Base-by-base conservation (phyloP, 2,797 vertebrate species). In the Ptychadena robeensis region DNA sequence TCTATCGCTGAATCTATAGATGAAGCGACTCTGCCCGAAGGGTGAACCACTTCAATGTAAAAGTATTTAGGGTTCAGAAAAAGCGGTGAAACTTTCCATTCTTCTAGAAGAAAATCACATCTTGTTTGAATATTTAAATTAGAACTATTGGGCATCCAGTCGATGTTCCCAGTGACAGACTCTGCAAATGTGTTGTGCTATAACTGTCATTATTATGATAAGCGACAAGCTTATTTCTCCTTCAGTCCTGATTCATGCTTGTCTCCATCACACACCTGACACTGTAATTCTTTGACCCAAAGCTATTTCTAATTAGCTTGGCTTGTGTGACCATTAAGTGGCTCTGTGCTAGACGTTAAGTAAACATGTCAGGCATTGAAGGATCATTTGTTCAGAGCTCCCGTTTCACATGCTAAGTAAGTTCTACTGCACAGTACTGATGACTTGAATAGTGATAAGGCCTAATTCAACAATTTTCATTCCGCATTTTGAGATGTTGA, bases 351-450 rank as follows among this genome's bases (percentile, higher is more conserved):
- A 82, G 80, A 82, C 28, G 80, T 82, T 82, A 82, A 82, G 80
- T 82, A 82, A 77, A 77, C 81, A 77, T 82, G 81, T 77, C 81
- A 82, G 81, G 66, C 81, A 76, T 69, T 77, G 73, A 82, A 71
- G 57, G 67, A 77, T 82, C 81, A 82, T 77, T 82, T 77, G 81
- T 70, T 77, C 44, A 30, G 66, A 40, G 44, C 59, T 73, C 53
- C 66, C 69, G 65, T 61, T 76, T 76, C 53, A 31, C 81, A 82
- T 82, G 73, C 67, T 71, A 77, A 82, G 57, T 82, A 73, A 30
- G 70, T 28, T 48, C 40, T 77, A 14, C 73, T 77, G 25, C 79
- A 72, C 57, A 72, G 18, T 65, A 59, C 71, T 67, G 34, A 81
- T 67, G 53, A 38, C 80, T 75, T 59, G 72, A 57, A 82, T 61